phyloP scores from a whole-genome alignment of 1,140 invertebrate genomes.

The Rhysida immarginata region DNA sequence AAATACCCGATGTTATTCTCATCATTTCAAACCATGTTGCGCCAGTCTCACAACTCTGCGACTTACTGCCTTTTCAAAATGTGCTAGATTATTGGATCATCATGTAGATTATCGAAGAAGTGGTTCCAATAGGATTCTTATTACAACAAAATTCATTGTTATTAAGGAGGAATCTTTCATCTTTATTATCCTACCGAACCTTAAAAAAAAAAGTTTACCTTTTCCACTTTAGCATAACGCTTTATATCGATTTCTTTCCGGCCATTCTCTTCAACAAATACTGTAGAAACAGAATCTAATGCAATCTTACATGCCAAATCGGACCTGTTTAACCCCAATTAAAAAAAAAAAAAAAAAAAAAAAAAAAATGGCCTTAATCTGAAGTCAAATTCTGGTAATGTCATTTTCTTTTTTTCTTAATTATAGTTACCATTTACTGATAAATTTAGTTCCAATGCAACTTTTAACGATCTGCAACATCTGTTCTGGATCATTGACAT shows the following conservation, averaged over 20 bases:
- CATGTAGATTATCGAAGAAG: no score
- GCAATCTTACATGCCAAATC: constrained; percentile 91
- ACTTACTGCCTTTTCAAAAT: no score
- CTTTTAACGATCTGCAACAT: constrained; percentile 72
- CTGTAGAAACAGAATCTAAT: constrained; percentile 82
- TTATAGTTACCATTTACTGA: constrained; percentile 59
- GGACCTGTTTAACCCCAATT: constrained; percentile 34
- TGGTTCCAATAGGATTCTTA: no score
- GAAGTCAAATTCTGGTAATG: background rate
- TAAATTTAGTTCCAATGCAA: constrained; percentile 96
- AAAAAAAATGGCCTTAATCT: background rate
- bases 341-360: constrained; percentile 4
- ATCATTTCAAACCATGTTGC: no score
- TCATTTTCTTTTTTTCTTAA: background rate
- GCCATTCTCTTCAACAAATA: constrained; percentile 74
- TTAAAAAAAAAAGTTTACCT: constrained; percentile 32
- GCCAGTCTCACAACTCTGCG: no score
- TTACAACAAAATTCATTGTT: no score
- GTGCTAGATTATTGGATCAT: no score
- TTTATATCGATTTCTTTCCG: constrained; percentile 95
- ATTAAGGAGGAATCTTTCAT: no score
- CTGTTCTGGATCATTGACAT: constrained; percentile 64
- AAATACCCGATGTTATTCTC: no score
- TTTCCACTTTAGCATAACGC: constrained; percentile 94
- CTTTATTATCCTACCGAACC: no score